These are phyloP conservation scores for Lithophane ornitopus DNA, from an alignment of 2,888 invertebrate species.

Conservation along the genomic window DNA sequence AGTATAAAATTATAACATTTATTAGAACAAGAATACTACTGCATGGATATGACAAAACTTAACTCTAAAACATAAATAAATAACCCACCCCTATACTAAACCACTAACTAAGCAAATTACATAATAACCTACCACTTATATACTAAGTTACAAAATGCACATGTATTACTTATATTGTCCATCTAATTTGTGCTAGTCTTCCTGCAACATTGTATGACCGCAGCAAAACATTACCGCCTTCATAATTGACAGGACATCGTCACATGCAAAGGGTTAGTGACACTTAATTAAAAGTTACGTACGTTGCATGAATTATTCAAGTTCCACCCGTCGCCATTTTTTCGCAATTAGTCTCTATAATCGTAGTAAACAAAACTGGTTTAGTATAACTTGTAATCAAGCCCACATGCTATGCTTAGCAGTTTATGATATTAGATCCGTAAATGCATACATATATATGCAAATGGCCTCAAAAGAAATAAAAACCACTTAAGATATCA, in stretches of 20 bases:
- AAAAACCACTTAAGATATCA: slow-evolving; percentile 25
- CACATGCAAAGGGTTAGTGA: slow-evolving; percentile 54
- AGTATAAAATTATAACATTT: neutral
- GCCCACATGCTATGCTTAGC: slow-evolving; percentile 35
- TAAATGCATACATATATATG: slow-evolving; percentile 20
- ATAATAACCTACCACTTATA: slow-evolving; percentile 14
- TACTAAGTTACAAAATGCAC: slow-evolving; percentile 32
- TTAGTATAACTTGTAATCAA: slow-evolving; percentile 43
- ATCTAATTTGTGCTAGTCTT: slow-evolving; percentile 29
- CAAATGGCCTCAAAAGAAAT: slow-evolving; percentile 14
- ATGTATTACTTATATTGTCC: slow-evolving; percentile 12
- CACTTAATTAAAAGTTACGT: slow-evolving; percentile 56
- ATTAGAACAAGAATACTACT: neutral
- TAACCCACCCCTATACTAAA: neutral
- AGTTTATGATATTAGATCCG: slow-evolving; percentile 44
- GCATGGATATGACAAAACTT: neutral
- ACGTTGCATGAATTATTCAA: slow-evolving; percentile 56
- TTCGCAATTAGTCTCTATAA: slow-evolving; percentile 53
- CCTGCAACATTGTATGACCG: slow-evolving; percentile 40
- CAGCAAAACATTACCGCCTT: slow-evolving; percentile 32
- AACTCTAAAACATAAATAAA: neutral
- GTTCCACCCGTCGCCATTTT: slow-evolving; percentile 52
- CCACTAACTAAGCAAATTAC: slow-evolving; percentile 16
- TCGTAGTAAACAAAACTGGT: slow-evolving; percentile 49
- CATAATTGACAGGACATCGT: slow-evolving; percentile 54